Evolutionary conservation across 2,888 invertebrate species (phyloP).

Genomic region (Axea sp.): DNA sequence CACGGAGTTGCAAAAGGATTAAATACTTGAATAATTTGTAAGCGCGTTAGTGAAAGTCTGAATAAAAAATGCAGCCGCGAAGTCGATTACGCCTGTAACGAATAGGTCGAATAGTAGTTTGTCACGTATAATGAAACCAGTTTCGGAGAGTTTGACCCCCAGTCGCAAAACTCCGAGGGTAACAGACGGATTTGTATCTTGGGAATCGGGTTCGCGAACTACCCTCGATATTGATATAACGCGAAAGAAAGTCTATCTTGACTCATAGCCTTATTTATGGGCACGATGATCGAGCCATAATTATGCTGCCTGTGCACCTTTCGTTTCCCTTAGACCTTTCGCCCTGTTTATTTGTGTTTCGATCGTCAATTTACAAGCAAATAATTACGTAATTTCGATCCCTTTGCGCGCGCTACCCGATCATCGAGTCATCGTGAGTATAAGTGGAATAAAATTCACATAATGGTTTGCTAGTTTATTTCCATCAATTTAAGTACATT

Average conservation of each 20-base stretch:
- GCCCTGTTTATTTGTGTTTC: conserved; percentile 68
- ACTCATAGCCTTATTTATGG: conserved; percentile 72
- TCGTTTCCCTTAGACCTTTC: conserved; percentile 61
- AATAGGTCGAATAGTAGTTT: conserved; percentile 44
- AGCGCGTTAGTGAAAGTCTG: conserved; percentile 7
- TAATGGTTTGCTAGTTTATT: conserved; percentile 28
- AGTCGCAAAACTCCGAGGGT: conserved; percentile 44
- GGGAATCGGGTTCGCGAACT: conserved; percentile 60
- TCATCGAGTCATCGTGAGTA: conserved; percentile 36
- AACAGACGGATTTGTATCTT: conserved; percentile 64
- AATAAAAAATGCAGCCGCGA: conserved; percentile 20
- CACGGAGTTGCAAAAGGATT: not conserved
- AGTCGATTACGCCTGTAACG: conserved; percentile 46
- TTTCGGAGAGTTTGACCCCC: conserved; percentile 59
- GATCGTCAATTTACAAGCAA: conserved; percentile 65
- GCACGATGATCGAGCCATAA: conserved; percentile 75
- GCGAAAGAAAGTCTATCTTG: conserved; percentile 57
- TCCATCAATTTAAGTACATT: too few species aligned
- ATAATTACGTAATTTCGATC: conserved; percentile 69
- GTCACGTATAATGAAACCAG: conserved; percentile 56
- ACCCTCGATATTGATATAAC: conserved; percentile 56
- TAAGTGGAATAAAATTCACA: conserved; percentile 47
- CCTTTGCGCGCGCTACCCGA: conserved; percentile 31
- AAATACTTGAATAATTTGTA: conserved; percentile 25
- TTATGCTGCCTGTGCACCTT: conserved; percentile 73